Conservation (phyloP, 1,140 invertebrate genomes). For the Drosophila sulfurigaster region DNA sequence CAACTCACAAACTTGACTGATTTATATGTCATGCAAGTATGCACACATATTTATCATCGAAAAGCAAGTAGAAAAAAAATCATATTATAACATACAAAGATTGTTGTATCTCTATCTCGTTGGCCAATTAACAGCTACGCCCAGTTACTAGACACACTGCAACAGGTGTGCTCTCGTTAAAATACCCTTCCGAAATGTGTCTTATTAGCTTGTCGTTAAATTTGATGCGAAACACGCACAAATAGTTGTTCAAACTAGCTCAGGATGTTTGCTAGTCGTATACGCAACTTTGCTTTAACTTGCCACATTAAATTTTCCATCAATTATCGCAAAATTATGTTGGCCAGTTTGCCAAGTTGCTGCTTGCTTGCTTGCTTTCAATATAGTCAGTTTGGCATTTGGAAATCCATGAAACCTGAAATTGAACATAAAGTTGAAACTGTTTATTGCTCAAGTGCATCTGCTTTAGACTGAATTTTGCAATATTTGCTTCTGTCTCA, state of each 20-base stretch:
- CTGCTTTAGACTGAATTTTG: neutral
- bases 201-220: neutral
- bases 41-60: conserved; percentile 33
- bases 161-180: conserved; percentile 48
- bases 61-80: neutral
- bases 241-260: neutral
- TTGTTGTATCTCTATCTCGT: conserved; percentile 4
- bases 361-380: conserved; percentile 10
- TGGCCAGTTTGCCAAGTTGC: conserved; percentile 37
- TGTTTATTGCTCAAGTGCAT: conserved; percentile 14
- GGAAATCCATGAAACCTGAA: conserved; percentile 14
- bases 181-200: conserved; percentile 4
- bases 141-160: conserved; percentile 44
- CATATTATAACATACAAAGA: neutral
- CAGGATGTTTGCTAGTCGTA: conserved; percentile 12
- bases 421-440: conserved; percentile 17
- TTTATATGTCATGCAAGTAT: conserved; percentile 47
- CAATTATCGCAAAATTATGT: conserved; percentile 60
- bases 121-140: conserved; percentile 67
- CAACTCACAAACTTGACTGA: conserved; percentile 67
- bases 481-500: neutral
- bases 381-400: conserved; percentile 17
- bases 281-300: neutral
- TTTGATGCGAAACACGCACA: neutral
- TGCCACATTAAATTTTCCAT: conserved; percentile 40